These are phyloP conservation scores for Hippocampus zosterae DNA, from an alignment of 2,113 vertebrate species.

Conservation along the genomic window DNA sequence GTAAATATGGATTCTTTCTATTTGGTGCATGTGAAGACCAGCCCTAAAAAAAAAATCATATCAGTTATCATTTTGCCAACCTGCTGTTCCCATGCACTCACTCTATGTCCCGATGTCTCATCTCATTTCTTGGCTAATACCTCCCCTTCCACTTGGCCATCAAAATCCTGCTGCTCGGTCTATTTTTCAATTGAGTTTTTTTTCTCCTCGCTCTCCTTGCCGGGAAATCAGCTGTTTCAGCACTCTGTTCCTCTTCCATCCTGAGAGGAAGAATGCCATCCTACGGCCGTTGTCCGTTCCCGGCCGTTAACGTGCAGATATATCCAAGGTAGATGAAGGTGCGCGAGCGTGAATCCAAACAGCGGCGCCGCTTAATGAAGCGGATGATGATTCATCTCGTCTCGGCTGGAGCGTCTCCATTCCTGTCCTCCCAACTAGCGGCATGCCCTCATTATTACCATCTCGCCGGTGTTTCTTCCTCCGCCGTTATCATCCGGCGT, in stretches of 20 bases:
- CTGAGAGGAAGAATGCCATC: constrained; percentile 37
- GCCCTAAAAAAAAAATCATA: background rate
- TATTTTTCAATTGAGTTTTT: constrained; percentile 38
- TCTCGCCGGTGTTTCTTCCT: constrained; percentile 1
- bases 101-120: constrained; percentile 35
- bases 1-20: background rate
- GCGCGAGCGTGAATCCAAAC: constrained; percentile 16
- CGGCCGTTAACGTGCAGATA: constrained; percentile 31
- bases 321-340: constrained; percentile 9
- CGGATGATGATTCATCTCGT: constrained; percentile 35
- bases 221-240: constrained; percentile 59
- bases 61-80: too few relatives aligned
- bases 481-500: constrained; percentile 9
- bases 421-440: constrained; percentile 5
- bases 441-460: constrained; percentile 27
- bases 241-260: constrained; percentile 44
- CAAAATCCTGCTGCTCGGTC: constrained; percentile 66
- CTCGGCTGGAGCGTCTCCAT: constrained; percentile 12
- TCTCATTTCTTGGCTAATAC: constrained; percentile 64
- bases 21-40: background rate
- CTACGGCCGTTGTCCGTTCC: constrained; percentile 51
- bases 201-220: constrained; percentile 26
- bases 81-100: too few relatives aligned
- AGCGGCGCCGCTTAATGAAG: constrained; percentile 25
- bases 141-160: constrained; percentile 58